A percentile compares a stretch with the other conserved stretches of the same genome.
Evolutionary conservation across 2,113 vertebrate species (phyloP).

Genomic region (Corvus cornix): DNA sequence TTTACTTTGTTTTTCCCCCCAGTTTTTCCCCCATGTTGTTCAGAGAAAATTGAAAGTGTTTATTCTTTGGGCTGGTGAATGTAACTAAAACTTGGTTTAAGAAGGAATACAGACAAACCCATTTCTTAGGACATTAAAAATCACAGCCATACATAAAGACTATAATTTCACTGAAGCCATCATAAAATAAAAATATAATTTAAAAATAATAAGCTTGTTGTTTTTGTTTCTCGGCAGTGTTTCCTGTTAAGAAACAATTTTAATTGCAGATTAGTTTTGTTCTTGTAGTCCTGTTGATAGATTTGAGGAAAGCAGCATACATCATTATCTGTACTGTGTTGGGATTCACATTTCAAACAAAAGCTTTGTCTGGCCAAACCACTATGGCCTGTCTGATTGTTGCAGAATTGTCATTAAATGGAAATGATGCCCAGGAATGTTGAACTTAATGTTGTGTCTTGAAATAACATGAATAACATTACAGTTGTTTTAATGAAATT

Average conservation of each 20-base stretch:
- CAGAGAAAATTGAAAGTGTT: neutral
- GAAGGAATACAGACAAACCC: neutral
- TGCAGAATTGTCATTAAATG: neutral
- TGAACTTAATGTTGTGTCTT: neutral
- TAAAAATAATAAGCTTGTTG: neutral
- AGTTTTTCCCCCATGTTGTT: rapidly evolving
- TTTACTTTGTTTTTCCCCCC: neutral
- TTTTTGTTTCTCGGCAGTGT: neutral
- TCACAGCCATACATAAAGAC: neutral
- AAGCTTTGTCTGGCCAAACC: neutral
- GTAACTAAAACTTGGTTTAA: neutral
- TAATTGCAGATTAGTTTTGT: slow-evolving; percentile 44
- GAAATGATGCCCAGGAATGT: neutral
- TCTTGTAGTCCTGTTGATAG: neutral
- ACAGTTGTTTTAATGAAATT: neutral
- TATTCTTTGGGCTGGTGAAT: neutral
- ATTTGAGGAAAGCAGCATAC: neutral
- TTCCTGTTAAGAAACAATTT: neutral
- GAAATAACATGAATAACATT: slow-evolving; percentile 5
- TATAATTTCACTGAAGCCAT: neutral
- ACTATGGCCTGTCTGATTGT: neutral
- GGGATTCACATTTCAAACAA: slow-evolving; percentile 2
- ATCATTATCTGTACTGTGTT: slow-evolving; percentile 14
- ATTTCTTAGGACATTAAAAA: neutral
- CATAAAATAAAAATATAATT: neutral